phyloP scores from a whole-genome alignment of 2,113 vertebrate genomes.

The Azemiops feae region DNA sequence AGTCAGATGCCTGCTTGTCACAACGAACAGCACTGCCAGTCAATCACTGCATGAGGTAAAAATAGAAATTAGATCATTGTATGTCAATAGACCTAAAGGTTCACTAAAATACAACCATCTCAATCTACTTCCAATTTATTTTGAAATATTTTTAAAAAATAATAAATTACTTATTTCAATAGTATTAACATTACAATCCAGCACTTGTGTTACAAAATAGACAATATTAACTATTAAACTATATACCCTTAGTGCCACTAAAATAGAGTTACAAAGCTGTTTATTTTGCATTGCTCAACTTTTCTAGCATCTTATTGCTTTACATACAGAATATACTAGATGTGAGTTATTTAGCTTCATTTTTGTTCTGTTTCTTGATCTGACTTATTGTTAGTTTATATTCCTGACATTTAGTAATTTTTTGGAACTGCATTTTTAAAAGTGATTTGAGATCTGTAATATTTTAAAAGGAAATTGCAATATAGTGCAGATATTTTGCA shows the following conservation, averaged over 20 bases:
- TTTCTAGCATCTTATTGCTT: background rate
- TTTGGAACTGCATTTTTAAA: background rate
- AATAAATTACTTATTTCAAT: background rate
- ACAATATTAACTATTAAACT: background rate
- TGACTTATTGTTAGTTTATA: background rate
- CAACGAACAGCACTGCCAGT: background rate
- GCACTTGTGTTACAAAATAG: background rate
- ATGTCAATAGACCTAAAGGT: background rate
- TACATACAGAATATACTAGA: background rate
- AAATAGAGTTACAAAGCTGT: background rate
- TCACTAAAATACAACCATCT: background rate
- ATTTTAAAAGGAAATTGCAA: background rate
- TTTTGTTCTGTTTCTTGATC: background rate
- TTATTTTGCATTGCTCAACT: background rate
- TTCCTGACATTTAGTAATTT: background rate
- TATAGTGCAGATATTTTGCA: background rate
- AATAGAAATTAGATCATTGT: background rate
- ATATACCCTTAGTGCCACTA: background rate
- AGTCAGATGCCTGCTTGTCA: background rate
- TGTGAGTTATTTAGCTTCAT: background rate
- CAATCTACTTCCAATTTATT: background rate
- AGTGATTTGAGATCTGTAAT: background rate
- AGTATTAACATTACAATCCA: background rate
- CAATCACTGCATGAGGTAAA: background rate
- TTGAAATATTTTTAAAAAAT: background rate